phyloP scores from a whole-genome alignment of 2,888 invertebrate genomes.

The Leptothorax acervorum region DNA sequence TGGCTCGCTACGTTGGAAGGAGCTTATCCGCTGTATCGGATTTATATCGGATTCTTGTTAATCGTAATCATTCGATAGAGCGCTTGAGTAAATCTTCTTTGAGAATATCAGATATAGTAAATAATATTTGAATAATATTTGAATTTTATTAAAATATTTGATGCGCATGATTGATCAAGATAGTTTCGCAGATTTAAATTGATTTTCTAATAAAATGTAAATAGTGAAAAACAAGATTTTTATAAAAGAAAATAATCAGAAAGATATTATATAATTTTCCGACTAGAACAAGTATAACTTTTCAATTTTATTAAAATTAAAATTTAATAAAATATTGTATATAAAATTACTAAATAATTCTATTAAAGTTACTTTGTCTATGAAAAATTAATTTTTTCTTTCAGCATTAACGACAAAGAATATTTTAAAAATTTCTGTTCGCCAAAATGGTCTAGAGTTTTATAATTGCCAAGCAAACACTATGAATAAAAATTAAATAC shows the following conservation, averaged over 20 bases:
- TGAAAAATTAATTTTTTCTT: neutral
- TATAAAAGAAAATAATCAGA: neutral
- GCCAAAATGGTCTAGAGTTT: neutral
- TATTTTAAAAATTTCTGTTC: neutral
- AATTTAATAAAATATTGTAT: neutral
- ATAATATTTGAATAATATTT: slow-evolving; percentile 34
- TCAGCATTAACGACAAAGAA: neutral
- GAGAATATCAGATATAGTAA: slow-evolving; percentile 14
- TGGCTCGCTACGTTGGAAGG: slow-evolving; percentile 40
- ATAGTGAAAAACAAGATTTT: neutral
- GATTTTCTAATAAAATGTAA: neutral
- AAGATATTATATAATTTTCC: neutral
- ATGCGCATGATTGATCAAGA: slow-evolving; percentile 6
- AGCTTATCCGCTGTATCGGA: slow-evolving; percentile 48
- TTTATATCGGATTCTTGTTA: slow-evolving; percentile 52
- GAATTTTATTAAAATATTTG: slow-evolving; percentile 39
- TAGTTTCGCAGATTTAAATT: neutral
- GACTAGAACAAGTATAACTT: neutral
- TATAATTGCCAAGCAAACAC: neutral
- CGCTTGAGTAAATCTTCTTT: slow-evolving; percentile 38
- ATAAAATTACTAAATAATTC: neutral
- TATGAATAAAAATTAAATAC: slow-evolving; percentile 15
- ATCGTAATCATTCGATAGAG: slow-evolving; percentile 50
- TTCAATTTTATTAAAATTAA: neutral
- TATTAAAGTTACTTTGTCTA: neutral